Conservation (phyloP, 2,797 vertebrate species). For the Uromys caudimaculatus region DNA sequence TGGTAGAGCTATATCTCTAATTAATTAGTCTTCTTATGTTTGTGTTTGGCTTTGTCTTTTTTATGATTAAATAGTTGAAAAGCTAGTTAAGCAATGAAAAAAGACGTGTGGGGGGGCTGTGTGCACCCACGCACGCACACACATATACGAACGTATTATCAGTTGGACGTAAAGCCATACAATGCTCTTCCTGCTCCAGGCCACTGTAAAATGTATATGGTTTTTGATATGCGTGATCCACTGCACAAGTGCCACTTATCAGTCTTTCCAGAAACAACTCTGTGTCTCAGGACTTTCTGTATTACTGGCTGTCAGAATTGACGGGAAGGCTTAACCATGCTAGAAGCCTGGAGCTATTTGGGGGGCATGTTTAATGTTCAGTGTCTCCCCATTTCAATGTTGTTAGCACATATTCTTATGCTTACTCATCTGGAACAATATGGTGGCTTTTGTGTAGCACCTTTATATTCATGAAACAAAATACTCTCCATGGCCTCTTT, state of each 20-base stretch:
- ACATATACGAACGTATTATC: not conserved
- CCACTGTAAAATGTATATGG: not conserved
- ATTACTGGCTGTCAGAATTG: not conserved
- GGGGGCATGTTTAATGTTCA: not conserved
- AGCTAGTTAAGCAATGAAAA: not conserved
- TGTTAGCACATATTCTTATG: not conserved
- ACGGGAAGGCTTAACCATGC: not conserved
- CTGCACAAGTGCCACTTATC: not conserved
- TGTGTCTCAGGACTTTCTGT: not conserved
- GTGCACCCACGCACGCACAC: too few relatives aligned
- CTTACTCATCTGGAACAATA: not conserved
- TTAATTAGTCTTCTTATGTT: not conserved
- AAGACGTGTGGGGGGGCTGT: too few relatives aligned
- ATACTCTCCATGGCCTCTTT: not conserved
- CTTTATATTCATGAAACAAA: not conserved
- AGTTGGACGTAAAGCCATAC: not conserved
- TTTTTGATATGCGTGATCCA: not conserved
- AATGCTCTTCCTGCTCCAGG: not conserved
- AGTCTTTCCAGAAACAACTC: not conserved
- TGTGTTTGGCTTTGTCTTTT: not conserved
- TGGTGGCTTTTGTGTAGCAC: not conserved
- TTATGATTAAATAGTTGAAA: not conserved
- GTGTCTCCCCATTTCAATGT: not conserved
- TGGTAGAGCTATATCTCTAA: not conserved
- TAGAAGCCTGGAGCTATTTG: accelerated